Conservation (phyloP, 1,140 invertebrate species). For the Drosophila nikananu region DNA sequence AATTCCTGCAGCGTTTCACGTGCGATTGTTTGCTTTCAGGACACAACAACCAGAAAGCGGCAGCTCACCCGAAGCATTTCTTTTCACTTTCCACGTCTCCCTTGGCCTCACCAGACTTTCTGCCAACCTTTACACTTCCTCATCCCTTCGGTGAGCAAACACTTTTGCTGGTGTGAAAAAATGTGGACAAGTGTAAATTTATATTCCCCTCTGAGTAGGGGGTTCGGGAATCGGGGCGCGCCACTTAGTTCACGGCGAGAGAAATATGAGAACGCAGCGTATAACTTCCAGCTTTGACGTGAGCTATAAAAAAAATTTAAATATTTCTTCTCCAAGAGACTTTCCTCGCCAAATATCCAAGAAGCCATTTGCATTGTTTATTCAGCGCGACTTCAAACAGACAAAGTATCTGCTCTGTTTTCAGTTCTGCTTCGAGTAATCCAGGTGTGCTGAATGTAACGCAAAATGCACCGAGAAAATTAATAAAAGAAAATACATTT, state of each 20-base stretch:
- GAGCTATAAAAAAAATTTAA: constrained; percentile 45
- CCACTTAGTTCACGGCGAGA: constrained; percentile 31
- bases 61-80: constrained; percentile 24
- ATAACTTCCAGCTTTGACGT: constrained; percentile 37
- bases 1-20: constrained; percentile 62
- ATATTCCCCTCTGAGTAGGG: constrained; percentile 31
- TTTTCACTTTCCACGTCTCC: constrained; percentile 27
- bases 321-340: constrained; percentile 37
- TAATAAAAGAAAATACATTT: not conserved
- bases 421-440: constrained; percentile 7
- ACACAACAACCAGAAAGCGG: constrained; percentile 32
- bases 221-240: not conserved
- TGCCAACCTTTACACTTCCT: not conserved
- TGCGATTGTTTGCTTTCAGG: constrained; percentile 53
- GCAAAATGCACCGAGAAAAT: constrained; percentile 10
- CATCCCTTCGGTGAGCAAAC: constrained; percentile 41
- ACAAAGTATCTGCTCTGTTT: constrained; percentile 26
- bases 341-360: constrained; percentile 8
- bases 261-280: constrained; percentile 33
- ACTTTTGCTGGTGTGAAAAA: constrained; percentile 56
- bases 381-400: constrained; percentile 29
- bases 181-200: constrained; percentile 64
- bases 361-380: constrained; percentile 46
- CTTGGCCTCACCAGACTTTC: constrained; percentile 2
- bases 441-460: constrained; percentile 45